Conservation (phyloP, 2,113 vertebrate species). For the Tetrao urogallus region DNA sequence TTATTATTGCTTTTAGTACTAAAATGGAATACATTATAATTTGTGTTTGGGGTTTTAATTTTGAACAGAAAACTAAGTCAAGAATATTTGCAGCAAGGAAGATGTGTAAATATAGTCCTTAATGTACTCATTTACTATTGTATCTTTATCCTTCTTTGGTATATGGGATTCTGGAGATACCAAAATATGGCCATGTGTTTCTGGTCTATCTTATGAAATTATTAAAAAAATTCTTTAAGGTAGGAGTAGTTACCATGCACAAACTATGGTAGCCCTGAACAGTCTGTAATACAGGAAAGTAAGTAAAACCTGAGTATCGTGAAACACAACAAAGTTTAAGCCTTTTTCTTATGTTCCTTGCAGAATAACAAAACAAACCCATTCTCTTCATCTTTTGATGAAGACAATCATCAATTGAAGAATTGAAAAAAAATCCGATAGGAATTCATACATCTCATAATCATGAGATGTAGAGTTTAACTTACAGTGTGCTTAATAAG, state of each 20-base stretch:
- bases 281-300: neutral
- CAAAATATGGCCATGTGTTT: neutral
- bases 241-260: neutral
- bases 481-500: neutral
- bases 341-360: neutral
- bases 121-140: neutral
- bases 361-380: neutral
- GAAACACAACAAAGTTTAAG: neutral
- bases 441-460: neutral
- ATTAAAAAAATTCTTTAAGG: neutral
- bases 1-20: neutral
- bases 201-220: neutral
- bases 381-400: neutral
- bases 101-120: neutral
- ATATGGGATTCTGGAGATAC: neutral
- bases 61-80: neutral
- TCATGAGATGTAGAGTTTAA: neutral
- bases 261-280: neutral
- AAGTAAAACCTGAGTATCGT: neutral
- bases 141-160: neutral
- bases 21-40: neutral
- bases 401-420: neutral
- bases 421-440: neutral
- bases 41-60: neutral
- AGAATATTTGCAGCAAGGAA: neutral